A percentile compares a stretch with the other conserved stretches of the same genome.
Conservation (phyloP, 1,140 invertebrate genomes). For the Leguminivora glycinivorella region DNA sequence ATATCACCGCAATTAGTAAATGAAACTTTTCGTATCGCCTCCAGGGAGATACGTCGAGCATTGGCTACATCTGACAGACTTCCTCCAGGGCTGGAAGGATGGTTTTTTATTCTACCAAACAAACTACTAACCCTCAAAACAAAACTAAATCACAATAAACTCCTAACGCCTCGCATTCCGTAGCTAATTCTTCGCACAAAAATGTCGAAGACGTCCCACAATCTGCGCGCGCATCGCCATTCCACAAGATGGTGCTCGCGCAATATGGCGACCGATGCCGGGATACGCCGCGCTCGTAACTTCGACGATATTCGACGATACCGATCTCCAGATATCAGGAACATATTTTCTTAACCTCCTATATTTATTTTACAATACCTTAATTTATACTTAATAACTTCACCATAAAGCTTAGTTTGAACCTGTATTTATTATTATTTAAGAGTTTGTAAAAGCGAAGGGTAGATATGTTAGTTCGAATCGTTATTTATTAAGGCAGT, state of each 20-base stretch:
- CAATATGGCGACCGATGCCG: slow-evolving; percentile 41
- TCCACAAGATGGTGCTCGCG: background rate
- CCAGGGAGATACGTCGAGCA: no score
- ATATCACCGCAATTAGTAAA: no score
- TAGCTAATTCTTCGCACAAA: slow-evolving; percentile 44
- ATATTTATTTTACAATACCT: background rate
- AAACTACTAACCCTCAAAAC: background rate
- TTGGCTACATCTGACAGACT: no score
- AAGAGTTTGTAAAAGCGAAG: background rate
- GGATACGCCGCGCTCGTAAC: slow-evolving; percentile 47
- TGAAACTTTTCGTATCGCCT: no score
- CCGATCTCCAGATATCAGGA: slow-evolving; percentile 36
- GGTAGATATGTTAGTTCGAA: slow-evolving; percentile 5
- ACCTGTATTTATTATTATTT: background rate
- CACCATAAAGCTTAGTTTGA: background rate
- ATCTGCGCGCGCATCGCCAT: slow-evolving; percentile 6
- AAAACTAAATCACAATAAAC: slow-evolving; percentile 11
- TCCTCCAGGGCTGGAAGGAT: no score
- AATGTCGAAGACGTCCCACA: slow-evolving; percentile 8
- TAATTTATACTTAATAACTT: background rate
- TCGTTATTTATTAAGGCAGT: slow-evolving; percentile 10
- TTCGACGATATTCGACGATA: slow-evolving; percentile 45
- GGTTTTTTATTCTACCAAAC: background rate
- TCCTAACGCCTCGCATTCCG: slow-evolving; percentile 34
- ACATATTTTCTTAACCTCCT: slow-evolving; percentile 2